A percentile compares a stretch with the other conserved stretches of the same genome.
Conservation (phyloP, 2,888 invertebrate species). For the Lasioglossum vierecki region DNA sequence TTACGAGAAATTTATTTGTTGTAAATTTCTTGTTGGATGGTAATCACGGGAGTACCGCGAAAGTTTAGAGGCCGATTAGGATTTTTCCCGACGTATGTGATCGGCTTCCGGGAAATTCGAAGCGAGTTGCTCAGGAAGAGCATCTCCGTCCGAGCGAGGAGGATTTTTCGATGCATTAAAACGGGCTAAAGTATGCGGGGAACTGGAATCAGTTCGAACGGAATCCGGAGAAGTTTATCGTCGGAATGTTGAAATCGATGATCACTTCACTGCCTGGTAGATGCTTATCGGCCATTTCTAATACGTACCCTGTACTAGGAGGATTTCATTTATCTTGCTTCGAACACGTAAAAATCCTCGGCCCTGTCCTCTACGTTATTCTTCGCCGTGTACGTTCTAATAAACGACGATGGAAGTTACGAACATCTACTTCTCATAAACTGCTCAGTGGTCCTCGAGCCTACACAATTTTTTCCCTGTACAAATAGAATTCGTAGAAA, state of each 20-base stretch:
- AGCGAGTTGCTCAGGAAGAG: not conserved
- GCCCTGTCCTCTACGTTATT: not conserved
- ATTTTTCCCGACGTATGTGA: not conserved
- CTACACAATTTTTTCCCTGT: not conserved
- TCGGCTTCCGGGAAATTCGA: constrained; percentile 14
- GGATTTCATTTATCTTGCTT: constrained; percentile 30
- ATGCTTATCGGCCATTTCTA: constrained; percentile 36
- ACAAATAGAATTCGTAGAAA: not conserved
- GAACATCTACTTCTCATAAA: not conserved
- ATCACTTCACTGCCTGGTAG: constrained; percentile 34
- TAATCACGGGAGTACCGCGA: not conserved
- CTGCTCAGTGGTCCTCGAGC: not conserved
- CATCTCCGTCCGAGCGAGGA: not conserved
- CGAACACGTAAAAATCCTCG: not conserved
- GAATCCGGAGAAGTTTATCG: constrained; percentile 37
- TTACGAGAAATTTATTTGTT: not conserved
- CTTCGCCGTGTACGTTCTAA: not conserved
- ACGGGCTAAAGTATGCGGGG: constrained; percentile 1
- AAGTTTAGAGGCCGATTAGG: not conserved
- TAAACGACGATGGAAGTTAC: not conserved
- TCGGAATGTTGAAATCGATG: constrained; percentile 52
- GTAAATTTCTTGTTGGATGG: not conserved
- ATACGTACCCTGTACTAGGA: constrained; percentile 12
- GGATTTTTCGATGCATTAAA: constrained; percentile 15
- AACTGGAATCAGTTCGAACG: constrained; percentile 39